Conservation (phyloP, 1,140 invertebrate genomes). For the Harpegnathos saltator region DNA sequence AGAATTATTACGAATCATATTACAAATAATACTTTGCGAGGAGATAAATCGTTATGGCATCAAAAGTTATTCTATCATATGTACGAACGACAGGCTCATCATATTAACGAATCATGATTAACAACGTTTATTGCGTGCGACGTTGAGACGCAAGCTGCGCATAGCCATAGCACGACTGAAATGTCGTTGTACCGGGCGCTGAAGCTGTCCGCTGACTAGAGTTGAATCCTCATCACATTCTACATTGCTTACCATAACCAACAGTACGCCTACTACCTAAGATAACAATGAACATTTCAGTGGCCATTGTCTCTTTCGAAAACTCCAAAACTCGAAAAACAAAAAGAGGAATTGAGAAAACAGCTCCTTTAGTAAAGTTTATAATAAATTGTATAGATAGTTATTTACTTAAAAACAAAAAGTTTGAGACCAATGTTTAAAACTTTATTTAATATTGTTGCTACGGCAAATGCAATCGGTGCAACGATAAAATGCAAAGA, state of each 20-base stretch:
- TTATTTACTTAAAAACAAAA: slow-evolving; percentile 5
- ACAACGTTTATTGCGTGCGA: slow-evolving; percentile 84
- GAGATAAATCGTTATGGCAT: slow-evolving; percentile 76
- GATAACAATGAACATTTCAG: slow-evolving; percentile 65
- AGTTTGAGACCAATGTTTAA: slow-evolving; percentile 5
- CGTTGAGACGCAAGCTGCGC: slow-evolving; percentile 89
- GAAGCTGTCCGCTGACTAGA: slow-evolving; percentile 87
- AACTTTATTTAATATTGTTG: slow-evolving; percentile 20
- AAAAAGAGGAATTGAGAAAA: too few species aligned
- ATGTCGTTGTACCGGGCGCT: slow-evolving; percentile 91
- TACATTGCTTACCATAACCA: slow-evolving; percentile 91
- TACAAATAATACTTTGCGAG: slow-evolving; percentile 81
- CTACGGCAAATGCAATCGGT: not conserved
- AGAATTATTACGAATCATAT: slow-evolving; percentile 76
- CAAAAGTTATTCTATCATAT: slow-evolving; percentile 70
- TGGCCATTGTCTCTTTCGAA: not conserved
- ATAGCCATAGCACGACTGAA: slow-evolving; percentile 95
- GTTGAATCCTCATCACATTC: slow-evolving; percentile 86
- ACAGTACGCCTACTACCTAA: slow-evolving; percentile 91
- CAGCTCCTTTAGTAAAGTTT: not conserved
- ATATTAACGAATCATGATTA: slow-evolving; percentile 76
- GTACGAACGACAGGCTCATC: slow-evolving; percentile 37
- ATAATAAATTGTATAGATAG: not conserved
- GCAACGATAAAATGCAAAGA: not conserved
- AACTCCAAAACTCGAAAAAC: not conserved